Evolutionary conservation across 2,113 vertebrate genomes (phyloP), one percentile per base, ranked within the genome.

Genomic region (Hymenochirus boettgeri): DNA sequence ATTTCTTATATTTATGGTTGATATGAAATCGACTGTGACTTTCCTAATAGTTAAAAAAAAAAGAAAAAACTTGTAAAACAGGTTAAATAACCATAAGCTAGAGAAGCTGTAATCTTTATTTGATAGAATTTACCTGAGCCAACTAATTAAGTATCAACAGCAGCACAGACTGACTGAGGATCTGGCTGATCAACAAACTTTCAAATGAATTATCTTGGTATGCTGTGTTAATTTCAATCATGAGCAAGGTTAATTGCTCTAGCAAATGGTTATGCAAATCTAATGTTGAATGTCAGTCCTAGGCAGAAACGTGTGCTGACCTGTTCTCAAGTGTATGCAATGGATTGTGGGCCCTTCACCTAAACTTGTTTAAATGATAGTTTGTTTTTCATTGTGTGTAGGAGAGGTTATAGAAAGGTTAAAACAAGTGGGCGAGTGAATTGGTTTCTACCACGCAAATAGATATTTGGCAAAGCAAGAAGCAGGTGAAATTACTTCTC

Each of bases 281-380:
- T 31, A 5, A 42, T 17, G 10, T n/a, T 66, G 55, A 50, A 42
- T 47, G 47, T 58, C 64, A 59, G n/a, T 39, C 35, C 15, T 21
- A 39, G 46, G 56, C 64, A 57, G 12, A 59, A 47, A 58, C 64
- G 27, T 66, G 64, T 66, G 54, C 55, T 50, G 54, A 58, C 64
- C 56, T 59, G 64, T 59, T 42, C 46, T n/a, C 42, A 51, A 47
- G 27, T 66, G 55, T 57, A 46, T 58, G 35, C 33, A 39, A 18
- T 18, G 15, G 24, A 59, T 66, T 59, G 64, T 33, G 26, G 64
- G 37, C 46, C 63, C 24, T 24, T 66, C 45, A 57, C 63, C 55
- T 59, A 24, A 25, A 23, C 52, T 37, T n/a, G 17, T 46, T 55
- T 29, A 29, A 31, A 29, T 31, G 26, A 23, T 51, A 47, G 29